A percentile compares a stretch with the other conserved stretches of the same genome.
These are phyloP conservation scores for Gryon sp. DNA, from an alignment of 1,140 invertebrate species.

Conservation along the genomic window DNA sequence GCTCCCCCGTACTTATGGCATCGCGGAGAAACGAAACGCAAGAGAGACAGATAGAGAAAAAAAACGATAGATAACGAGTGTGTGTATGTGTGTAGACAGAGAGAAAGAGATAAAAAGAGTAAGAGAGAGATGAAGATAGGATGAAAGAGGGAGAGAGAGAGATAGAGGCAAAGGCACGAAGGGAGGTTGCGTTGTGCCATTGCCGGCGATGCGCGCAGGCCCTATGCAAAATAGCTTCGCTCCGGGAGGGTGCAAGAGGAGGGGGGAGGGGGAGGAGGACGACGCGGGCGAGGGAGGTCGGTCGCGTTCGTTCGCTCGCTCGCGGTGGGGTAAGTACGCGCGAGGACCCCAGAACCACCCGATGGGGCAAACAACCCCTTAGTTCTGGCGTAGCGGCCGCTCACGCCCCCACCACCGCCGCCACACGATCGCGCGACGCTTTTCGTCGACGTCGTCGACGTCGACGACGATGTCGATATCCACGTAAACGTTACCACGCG, in stretches of 20 bases:
- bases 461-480: constrained; percentile 59
- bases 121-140: no score
- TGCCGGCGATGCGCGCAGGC: constrained; percentile 76
- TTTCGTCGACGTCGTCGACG: constrained; percentile 68
- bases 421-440: constrained; percentile 72
- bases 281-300: constrained; percentile 53
- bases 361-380: constrained; percentile 78
- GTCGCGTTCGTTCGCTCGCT: no score
- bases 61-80: no score
- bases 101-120: no score
- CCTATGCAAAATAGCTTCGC: constrained; percentile 77
- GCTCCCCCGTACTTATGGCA: constrained; percentile 61
- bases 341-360: constrained; percentile 69
- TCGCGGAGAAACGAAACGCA: no score
- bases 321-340: constrained; percentile 60
- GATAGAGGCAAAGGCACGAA: constrained; percentile 11
- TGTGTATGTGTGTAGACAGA: no score
- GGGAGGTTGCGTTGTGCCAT: constrained; percentile 59
- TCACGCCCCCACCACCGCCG: constrained; percentile 78
- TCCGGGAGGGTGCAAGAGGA: constrained; percentile 53
- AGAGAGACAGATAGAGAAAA: no score
- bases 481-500: constrained; percentile 70
- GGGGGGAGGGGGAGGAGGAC: no score
- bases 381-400: constrained; percentile 78
- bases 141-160: neutral